Evolutionary conservation across 2,797 vertebrate genomes (phyloP), one percentile per base, ranked within the genome.

Genomic region (Denticeps clupeoides): DNA sequence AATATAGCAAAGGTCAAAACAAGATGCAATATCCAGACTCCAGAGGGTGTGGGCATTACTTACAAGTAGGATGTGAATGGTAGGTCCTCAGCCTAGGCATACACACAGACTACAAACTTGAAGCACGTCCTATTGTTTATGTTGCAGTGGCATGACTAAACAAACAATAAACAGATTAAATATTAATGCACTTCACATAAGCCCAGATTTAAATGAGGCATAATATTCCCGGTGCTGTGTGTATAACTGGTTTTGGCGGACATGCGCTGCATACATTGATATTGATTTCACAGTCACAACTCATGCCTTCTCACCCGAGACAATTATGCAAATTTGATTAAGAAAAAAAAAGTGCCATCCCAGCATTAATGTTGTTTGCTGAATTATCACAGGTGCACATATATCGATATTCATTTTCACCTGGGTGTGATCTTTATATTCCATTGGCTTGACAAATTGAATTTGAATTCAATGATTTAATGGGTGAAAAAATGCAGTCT

Each of bases 1-100:
- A 64, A 66, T 67, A 62, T 68, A 67, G 65, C 32, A 74, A 78
- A 80, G 73, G 74, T 81, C 60, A 62, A 46, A 49, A 44, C 35
- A 31, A 47, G 46, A 62, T 63, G 29, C 45, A 49, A 37, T 45
- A 27, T 52, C 16, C n/a, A 42, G 21, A 28, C 26, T 7, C 11
- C 8, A 45, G 40, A 53, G 27, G 29, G 18, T 38, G 21, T 7
- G 28, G 8, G 11, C 12, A 42, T 23, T 18, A 26, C 41, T 33
- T 41, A 16, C 33, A 5, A 43, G 21, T 42, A 27, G 5, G 6
- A 8, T 2, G 13, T 49, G 11, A 47, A 51, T 26, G 23, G 11
- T 5, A 25, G 10, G 12, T n/a, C n/a, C n/a, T n/a, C n/a, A n/a
- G 11, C 27, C 28, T 9, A 11, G 27, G 3, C 27, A 28, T 27